Base-by-base conservation (phyloP, 2,888 invertebrate genomes). In the Halictus quadricinctus region DNA sequence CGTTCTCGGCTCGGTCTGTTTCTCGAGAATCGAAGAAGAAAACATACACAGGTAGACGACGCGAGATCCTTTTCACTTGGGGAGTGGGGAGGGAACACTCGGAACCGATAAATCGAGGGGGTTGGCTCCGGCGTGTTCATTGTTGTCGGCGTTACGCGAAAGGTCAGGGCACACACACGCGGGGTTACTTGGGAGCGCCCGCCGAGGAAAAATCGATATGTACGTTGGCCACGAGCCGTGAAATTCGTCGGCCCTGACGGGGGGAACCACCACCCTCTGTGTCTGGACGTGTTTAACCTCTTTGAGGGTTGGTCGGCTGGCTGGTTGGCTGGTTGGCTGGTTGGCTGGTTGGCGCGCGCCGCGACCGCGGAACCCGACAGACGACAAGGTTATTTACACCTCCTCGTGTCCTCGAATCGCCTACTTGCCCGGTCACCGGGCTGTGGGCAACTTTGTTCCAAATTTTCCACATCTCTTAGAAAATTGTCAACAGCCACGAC, bases 151-250 rank as follows among this genome's bases (percentile, higher is more conserved):
- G 60, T 64, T 64, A 25, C 60, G 29, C 81, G 87, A 87, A 87
- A 87, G 87, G 86, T 83, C 86, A 83, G 83, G 78, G 36, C 64
- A 74, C 72, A 46, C 54, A 69, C 74, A 36, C 70, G 18, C 48
- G 80, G 54, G 80, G 75, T 79, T 78, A 54, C 75, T n/a, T 41
- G 21, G 69, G 69, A n/a, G 41, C 13, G 64, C 13, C 82, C 74
- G n/a, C 25, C 69, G 85, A 74, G 76, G 83, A 76, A 87, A 90
- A 92, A 92, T 92, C 92, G 90, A 93, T 92, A 92, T 89, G 88
- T 91, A 88, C 92, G 93, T 92, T 91, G 90, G 75, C 43, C 85
- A 78, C 74, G 79, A 72, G 79, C 84, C 73, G 73, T 76, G 79
- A 85, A 85, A 84, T 73, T 73, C 79, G 21, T 46, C 29, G 43